Evolutionary conservation across 2,113 vertebrate species (phyloP).

Genomic region (Eublepharis macularius): DNA sequence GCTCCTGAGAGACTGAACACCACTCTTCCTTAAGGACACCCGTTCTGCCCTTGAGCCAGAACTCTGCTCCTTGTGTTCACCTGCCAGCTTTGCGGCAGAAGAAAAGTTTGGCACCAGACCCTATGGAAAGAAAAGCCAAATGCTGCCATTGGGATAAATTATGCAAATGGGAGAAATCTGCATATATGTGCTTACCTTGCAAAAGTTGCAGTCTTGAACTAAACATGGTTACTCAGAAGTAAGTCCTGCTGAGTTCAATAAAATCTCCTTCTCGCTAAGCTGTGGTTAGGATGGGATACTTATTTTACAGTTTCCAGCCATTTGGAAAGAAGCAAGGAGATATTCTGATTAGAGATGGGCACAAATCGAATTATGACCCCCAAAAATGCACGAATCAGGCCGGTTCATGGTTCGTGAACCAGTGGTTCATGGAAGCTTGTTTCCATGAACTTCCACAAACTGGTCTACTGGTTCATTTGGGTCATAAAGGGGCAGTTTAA

Average conservation of each 20-base stretch:
- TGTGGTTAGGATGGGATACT: not conserved
- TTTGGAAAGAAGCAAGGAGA: not conserved
- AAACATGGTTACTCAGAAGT: not conserved
- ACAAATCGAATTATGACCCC: no score
- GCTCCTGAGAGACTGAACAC: not conserved
- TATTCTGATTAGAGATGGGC: no score
- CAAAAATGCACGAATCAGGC: no score
- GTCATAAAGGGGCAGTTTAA: no score
- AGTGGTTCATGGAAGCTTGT: no score
- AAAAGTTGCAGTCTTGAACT: not conserved
- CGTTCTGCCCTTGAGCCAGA: not conserved
- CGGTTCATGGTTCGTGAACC: no score
- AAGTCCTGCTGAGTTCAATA: not conserved
- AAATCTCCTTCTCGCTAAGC: no score
- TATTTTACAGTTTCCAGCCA: not conserved
- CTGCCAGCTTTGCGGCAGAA: not conserved
- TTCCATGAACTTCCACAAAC: no score
- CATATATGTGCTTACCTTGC: not conserved
- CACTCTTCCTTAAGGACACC: not conserved
- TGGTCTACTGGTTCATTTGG: no score
- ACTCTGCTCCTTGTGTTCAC: not conserved
- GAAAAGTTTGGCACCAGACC: not conserved
- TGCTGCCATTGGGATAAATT: not conserved
- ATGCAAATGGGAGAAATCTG: not conserved
- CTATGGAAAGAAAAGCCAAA: not conserved